phyloP scores from a whole-genome alignment of 1,140 invertebrate species.

The Periplaneta americana region DNA sequence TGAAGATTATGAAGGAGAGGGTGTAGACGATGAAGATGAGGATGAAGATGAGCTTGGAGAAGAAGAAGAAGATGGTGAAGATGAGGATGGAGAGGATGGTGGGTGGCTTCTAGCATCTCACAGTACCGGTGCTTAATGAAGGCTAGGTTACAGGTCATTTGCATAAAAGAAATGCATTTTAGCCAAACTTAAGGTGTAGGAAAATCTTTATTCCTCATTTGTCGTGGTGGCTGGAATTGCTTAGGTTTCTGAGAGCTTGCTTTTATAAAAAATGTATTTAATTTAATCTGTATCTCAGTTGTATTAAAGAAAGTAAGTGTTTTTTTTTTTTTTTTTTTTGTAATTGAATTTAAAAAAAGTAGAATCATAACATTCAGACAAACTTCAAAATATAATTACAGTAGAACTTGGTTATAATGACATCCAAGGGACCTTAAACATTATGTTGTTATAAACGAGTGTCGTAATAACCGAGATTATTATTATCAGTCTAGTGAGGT shows the following conservation, averaged over 20 bases:
- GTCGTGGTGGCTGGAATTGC: neutral
- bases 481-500: no score
- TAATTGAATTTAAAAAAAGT: no score
- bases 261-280: no score
- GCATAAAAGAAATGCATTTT: neutral
- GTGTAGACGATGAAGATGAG: conserved; percentile 50
- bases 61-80: conserved; percentile 49
- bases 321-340: no score
- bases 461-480: no score
- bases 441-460: no score
- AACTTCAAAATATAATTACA: no score
- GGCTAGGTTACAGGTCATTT: neutral
- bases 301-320: no score
- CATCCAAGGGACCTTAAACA: no score
- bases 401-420: no score
- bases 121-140: neutral
- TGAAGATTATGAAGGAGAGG: conserved; percentile 54
- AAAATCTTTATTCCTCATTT: neutral
- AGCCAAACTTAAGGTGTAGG: neutral
- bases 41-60: conserved; percentile 54
- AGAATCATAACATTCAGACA: no score
- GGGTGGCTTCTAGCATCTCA: neutral
- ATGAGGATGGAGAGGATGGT: conserved; percentile 25
- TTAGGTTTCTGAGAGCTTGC: neutral
- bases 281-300: no score